A percentile compares a stretch with the other conserved stretches of the same genome.
Conservation (phyloP, 2,888 invertebrate species). For the Polydrusus tereticollis region DNA sequence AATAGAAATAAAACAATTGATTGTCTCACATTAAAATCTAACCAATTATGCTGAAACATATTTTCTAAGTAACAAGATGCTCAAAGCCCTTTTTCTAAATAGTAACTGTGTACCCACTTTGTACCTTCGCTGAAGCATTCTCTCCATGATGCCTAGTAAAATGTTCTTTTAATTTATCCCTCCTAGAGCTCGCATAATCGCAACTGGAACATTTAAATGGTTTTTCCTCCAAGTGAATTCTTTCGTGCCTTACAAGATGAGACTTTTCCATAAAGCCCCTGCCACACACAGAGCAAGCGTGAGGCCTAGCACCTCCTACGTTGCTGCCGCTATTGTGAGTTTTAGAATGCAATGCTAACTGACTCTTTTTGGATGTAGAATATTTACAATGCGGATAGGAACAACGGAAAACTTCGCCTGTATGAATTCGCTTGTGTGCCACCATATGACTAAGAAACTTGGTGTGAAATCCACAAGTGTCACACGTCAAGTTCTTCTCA, state of each 20-base stretch:
- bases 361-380: conserved; percentile 75
- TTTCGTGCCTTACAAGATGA: conserved; percentile 76
- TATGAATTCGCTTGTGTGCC: conserved; percentile 75
- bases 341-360: conserved; percentile 75
- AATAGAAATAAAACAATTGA: too few species aligned
- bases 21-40: too few species aligned
- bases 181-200: conserved; percentile 74
- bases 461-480: conserved; percentile 77
- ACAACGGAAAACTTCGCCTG: conserved; percentile 75
- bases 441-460: conserved; percentile 77
- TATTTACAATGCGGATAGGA: conserved; percentile 74
- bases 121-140: conserved; percentile 67
- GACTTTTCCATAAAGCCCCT: conserved; percentile 77
- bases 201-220: conserved; percentile 76
- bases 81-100: too few species aligned
- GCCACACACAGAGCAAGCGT: conserved; percentile 68
- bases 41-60: too few species aligned
- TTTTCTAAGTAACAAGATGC: too few species aligned
- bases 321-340: conserved; percentile 69
- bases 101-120: too few species aligned
- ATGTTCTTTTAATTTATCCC: conserved; percentile 76
- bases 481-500: conserved; percentile 74
- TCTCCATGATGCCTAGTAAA: conserved; percentile 70
- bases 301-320: conserved; percentile 61
- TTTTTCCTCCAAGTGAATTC: conserved; percentile 75